Base-by-base conservation (phyloP, 2,797 vertebrate species). In the Cacajao melanocephalus region DNA sequence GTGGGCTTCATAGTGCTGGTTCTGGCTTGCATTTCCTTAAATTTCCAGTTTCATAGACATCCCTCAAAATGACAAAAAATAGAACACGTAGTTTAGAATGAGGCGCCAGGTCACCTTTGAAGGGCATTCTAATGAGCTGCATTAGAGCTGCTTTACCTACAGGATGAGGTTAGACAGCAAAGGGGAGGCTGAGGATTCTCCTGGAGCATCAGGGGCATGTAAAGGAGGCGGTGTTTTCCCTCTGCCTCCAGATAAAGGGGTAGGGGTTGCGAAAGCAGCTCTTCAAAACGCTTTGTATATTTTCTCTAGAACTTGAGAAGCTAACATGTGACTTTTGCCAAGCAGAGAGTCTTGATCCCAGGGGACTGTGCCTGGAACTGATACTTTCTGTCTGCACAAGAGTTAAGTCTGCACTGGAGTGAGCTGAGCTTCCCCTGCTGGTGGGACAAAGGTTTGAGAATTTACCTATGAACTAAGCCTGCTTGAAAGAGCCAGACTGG, bases 211-310 rank as follows among this genome's bases (percentile, higher is more conserved):
- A 41, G 30, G 24, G 10, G 0, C 8, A 79, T 12, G 19, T 1
- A 28, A 39, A 4, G 3, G 1, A 10, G 13, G 14, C 36, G 11
- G 0, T 0, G 1, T 8, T 36, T 33, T 46, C 8, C n/a, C 12
- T 87, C 11, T 13, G 4, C 50, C 28, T 82, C 30, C 12, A 55
- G 20, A 78, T 5, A 46, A 58, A n/a, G 22, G 33, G 3, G 2
- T 41, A 73, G 5, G 20, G 1, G 3, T 0, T 6, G 0, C 39
- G 2, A 58, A 61, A 30, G 61, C 19, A 36, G 24, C 3, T 4
- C 13, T 36, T 39, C 22, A n/a, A 33, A 81, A 76, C 86, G 26
- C 17, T 88, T 75, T 39, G 36, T 10, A 0, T 24, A 48, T 92
- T 87, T 70, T 12, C 39, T 28, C 7, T 28, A 41, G 39, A 82